A percentile compares a stretch with the other conserved stretches of the same genome.
Evolutionary conservation across 2,797 vertebrate genomes (phyloP).

Genomic region (Cyprinella venusta): DNA sequence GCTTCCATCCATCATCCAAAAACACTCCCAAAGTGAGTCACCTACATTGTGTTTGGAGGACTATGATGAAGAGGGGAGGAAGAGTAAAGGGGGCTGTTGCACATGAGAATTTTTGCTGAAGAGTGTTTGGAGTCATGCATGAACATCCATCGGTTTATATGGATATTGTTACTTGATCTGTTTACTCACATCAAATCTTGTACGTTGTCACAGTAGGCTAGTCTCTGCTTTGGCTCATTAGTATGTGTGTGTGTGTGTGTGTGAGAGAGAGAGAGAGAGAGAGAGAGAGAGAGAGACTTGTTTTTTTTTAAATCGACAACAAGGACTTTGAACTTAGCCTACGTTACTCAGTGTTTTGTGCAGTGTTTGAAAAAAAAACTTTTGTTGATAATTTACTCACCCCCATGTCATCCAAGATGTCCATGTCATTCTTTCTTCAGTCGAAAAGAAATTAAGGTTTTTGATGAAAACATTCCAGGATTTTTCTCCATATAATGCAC

Average conservation of each 20-base stretch:
- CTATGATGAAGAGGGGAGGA: slow-evolving; percentile 67
- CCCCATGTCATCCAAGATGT: too few relatives aligned
- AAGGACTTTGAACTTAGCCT: not conserved
- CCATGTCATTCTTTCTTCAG: too few relatives aligned
- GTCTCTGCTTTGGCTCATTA: not conserved
- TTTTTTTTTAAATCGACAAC: not conserved
- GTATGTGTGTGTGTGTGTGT: not conserved
- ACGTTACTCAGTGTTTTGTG: not conserved
- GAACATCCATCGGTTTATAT: not conserved
- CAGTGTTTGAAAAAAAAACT: too few relatives aligned
- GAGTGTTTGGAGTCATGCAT: not conserved
- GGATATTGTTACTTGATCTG: not conserved
- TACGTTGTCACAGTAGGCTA: not conserved
- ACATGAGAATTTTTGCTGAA: slow-evolving; percentile 39
- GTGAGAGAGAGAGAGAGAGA: not conserved
- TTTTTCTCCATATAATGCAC: too few relatives aligned
- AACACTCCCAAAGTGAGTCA: slow-evolving; percentile 77
- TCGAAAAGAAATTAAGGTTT: too few relatives aligned
- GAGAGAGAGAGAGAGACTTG: not conserved
- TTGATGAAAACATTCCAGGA: too few relatives aligned
- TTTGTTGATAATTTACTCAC: too few relatives aligned
- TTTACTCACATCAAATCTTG: not conserved
- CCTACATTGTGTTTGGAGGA: slow-evolving; percentile 84
- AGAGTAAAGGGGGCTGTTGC: slow-evolving; percentile 77
- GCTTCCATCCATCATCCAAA: slow-evolving; percentile 87